These are phyloP conservation scores for Lindbergichthys nudifrons DNA, from an alignment of 2,797 vertebrate genomes.

Conservation along the genomic window DNA sequence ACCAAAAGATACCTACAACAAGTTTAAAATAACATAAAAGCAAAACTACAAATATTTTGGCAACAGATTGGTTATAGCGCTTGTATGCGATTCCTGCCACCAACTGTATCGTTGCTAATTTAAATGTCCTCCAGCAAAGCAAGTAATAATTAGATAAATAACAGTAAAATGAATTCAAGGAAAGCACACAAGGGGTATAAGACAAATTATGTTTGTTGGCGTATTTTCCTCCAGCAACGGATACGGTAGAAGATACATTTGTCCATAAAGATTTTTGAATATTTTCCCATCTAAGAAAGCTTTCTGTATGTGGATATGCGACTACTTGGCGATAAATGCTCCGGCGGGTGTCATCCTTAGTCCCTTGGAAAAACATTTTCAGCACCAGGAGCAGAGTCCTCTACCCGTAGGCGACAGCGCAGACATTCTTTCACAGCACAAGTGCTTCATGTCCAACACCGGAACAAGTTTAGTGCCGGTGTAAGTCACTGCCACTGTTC, in stretches of 20 bases:
- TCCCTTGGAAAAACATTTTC: slow-evolving; percentile 24
- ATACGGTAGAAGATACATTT: slow-evolving; percentile 32
- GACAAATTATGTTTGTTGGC: slow-evolving; percentile 33
- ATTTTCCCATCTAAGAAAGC: slow-evolving; percentile 31
- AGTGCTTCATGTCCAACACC: slow-evolving; percentile 25
- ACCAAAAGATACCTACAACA: slow-evolving; percentile 12
- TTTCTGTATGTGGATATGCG: slow-evolving; percentile 28
- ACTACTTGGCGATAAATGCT: slow-evolving; percentile 65
- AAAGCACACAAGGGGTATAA: slow-evolving; percentile 18
- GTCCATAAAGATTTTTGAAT: slow-evolving; percentile 24
- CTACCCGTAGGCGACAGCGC: background rate
- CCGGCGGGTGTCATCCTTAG: slow-evolving; percentile 21
- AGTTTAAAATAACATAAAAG: slow-evolving; percentile 22
- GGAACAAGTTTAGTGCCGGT: slow-evolving; percentile 14
- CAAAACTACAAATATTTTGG: slow-evolving; percentile 42
- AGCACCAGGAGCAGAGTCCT: slow-evolving; percentile 38
- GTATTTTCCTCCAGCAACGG: slow-evolving; percentile 29
- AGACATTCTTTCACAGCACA: slow-evolving; percentile 36
- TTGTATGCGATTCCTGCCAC: slow-evolving; percentile 16
- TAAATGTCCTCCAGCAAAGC: slow-evolving; percentile 40
- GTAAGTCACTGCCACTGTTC: slow-evolving; percentile 20
- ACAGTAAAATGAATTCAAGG: slow-evolving; percentile 1
- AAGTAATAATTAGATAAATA: slow-evolving; percentile 31
- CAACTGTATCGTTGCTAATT: slow-evolving; percentile 8
- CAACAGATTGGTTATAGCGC: slow-evolving; percentile 37